Conservation (phyloP, 2,113 vertebrate species). For the Drymodes brunneopygia region DNA sequence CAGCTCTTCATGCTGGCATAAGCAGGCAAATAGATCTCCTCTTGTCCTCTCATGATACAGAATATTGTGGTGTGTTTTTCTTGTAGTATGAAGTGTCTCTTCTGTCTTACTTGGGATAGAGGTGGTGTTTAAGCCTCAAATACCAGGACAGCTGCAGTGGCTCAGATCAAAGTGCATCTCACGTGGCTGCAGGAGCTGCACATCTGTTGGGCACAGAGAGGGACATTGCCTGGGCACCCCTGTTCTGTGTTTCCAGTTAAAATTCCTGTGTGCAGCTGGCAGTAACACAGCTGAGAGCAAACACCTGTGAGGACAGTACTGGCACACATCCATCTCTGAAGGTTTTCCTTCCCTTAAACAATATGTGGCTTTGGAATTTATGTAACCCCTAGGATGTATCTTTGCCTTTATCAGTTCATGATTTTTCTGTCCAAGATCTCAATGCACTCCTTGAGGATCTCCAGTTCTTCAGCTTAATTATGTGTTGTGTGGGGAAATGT, state of each 20-base stretch:
- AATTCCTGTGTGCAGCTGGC: neutral
- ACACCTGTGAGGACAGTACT: neutral
- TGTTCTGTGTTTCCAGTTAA: neutral
- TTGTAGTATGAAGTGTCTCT: neutral
- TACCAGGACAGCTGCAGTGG: neutral
- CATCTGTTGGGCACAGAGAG: neutral
- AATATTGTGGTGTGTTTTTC: neutral
- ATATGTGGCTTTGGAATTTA: neutral
- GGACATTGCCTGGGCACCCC: neutral
- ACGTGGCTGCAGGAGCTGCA: neutral
- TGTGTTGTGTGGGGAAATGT: neutral
- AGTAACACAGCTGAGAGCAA: rapidly evolving
- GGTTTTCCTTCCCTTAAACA: neutral
- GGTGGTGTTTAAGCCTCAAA: neutral
- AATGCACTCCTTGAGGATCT: neutral
- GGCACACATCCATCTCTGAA: neutral
- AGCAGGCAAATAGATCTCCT: neutral
- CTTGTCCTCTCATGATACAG: neutral
- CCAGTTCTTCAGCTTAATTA: neutral
- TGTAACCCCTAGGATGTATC: neutral
- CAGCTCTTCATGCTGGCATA: neutral
- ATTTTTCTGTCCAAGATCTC: neutral
- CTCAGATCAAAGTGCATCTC: neutral
- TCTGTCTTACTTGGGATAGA: neutral
- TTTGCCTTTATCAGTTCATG: neutral